These are phyloP conservation scores for Neoitamus cyanurus DNA, from an alignment of 2,888 invertebrate genomes.

Conservation along the genomic window DNA sequence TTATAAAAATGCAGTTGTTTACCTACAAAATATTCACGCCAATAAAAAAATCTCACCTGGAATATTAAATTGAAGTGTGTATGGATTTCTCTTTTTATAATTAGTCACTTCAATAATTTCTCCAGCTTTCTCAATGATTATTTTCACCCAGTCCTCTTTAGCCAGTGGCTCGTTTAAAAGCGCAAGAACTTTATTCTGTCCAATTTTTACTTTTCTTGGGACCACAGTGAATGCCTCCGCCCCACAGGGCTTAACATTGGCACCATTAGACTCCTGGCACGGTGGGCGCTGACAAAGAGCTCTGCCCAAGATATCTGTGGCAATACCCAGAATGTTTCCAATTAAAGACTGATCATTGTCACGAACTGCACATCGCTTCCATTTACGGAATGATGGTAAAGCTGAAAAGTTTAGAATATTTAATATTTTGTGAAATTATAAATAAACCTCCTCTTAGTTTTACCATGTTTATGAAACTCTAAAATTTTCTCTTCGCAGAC, in stretches of 20 bases:
- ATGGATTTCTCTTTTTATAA: slow-evolving; percentile 84
- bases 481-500: slow-evolving; percentile 79
- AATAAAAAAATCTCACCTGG: slow-evolving; percentile 70
- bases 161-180: slow-evolving; percentile 81
- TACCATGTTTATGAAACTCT: slow-evolving; percentile 77
- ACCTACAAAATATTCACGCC: too few relatives aligned
- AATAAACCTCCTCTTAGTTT: slow-evolving; percentile 38
- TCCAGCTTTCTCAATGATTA: slow-evolving; percentile 84
- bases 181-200: slow-evolving; percentile 84
- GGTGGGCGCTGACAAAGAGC: slow-evolving; percentile 69
- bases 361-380: slow-evolving; percentile 82
- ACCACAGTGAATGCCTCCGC: slow-evolving; percentile 65
- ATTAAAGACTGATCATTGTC: slow-evolving; percentile 88
- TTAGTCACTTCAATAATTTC: slow-evolving; percentile 79
- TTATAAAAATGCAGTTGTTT: too few relatives aligned
- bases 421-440: background rate
- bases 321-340: slow-evolving; percentile 84
- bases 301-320: slow-evolving; percentile 79
- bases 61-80: slow-evolving; percentile 84
- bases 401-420: slow-evolving; percentile 61
- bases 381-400: slow-evolving; percentile 79
- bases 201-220: slow-evolving; percentile 67
- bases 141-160: slow-evolving; percentile 80
- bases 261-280: slow-evolving; percentile 78
- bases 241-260: slow-evolving; percentile 67